phyloP scores from a whole-genome alignment of 2,113 vertebrate genomes.

The Rhinichthys klamathensis region DNA sequence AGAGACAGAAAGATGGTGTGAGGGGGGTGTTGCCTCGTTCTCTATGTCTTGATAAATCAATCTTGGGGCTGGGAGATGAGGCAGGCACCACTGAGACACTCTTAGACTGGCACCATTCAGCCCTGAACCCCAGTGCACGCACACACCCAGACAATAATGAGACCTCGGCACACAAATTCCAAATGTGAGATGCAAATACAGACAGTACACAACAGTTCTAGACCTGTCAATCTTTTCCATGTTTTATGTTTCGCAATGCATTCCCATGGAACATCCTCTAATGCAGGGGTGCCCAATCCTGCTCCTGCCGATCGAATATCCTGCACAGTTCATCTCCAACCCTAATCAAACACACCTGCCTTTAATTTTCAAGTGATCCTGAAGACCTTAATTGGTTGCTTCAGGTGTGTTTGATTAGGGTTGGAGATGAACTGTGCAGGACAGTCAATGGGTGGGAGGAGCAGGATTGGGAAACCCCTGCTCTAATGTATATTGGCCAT shows the following conservation, averaged over 20 bases:
- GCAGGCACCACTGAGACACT: conserved; percentile 36
- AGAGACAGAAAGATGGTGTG: neutral
- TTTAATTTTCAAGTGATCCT: no score
- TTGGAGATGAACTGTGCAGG: no score
- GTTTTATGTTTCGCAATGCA: neutral
- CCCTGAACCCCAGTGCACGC: conserved; percentile 18
- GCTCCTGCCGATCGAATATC: no score
- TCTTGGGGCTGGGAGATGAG: conserved; percentile 34
- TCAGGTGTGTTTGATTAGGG: no score
- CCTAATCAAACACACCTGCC: no score
- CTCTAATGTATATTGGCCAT: neutral
- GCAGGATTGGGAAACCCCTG: no score
- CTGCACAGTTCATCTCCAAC: no score
- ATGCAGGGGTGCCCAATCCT: no score
- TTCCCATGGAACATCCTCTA: neutral
- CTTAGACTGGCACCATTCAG: conserved; percentile 41
- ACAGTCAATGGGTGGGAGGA: no score
- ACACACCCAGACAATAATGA: conserved; percentile 8
- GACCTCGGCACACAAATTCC: conserved; percentile 1
- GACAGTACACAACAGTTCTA: neutral
- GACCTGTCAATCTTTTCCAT: neutral
- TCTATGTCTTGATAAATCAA: conserved; percentile 51
- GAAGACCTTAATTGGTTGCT: no score
- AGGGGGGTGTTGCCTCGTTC: conserved; percentile 25
- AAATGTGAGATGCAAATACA: neutral